Evolutionary conservation across 2,113 vertebrate species (phyloP).

Genomic region (Tragelaphus strepsiceros): DNA sequence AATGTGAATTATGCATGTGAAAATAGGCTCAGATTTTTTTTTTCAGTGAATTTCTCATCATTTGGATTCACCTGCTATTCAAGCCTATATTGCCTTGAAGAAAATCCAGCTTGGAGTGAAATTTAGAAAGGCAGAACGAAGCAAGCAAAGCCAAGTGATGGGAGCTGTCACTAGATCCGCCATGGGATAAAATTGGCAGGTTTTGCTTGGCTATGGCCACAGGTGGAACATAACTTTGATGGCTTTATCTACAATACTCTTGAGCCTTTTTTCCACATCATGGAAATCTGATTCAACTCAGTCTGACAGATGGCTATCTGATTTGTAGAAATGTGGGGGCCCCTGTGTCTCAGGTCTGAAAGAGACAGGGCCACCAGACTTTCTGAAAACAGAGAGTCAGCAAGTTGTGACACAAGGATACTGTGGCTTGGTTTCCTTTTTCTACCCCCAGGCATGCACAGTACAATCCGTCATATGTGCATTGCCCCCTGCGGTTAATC

Average conservation of each 20-base stretch:
- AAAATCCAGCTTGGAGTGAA: conserved; percentile 18
- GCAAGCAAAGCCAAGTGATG: not conserved
- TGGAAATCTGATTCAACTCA: conserved; percentile 35
- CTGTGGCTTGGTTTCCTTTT: not conserved
- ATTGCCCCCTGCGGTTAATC: not conserved
- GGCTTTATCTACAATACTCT: conserved; percentile 45
- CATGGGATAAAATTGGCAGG: not conserved
- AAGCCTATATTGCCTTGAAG: not conserved
- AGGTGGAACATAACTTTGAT: conserved; percentile 49
- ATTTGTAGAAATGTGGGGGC: not conserved
- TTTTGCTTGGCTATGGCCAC: not conserved
- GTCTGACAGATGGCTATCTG: conserved; percentile 18
- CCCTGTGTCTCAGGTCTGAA: not conserved
- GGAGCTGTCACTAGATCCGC: conserved; percentile 17
- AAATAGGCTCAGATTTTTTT: conserved; percentile 17
- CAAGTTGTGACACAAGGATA: not conserved
- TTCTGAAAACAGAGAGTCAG: not conserved
- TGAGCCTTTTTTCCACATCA: not conserved
- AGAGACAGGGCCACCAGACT: not conserved
- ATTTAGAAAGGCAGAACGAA: conserved; percentile 15
- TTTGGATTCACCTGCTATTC: conserved; percentile 53
- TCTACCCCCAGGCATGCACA: not conserved
- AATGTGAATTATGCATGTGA: conserved; percentile 64
- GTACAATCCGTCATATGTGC: not conserved
- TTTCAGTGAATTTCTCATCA: not conserved